These are phyloP conservation scores for Hedychridium roseum DNA, from an alignment of 2,888 invertebrate genomes.

Conservation along the genomic window DNA sequence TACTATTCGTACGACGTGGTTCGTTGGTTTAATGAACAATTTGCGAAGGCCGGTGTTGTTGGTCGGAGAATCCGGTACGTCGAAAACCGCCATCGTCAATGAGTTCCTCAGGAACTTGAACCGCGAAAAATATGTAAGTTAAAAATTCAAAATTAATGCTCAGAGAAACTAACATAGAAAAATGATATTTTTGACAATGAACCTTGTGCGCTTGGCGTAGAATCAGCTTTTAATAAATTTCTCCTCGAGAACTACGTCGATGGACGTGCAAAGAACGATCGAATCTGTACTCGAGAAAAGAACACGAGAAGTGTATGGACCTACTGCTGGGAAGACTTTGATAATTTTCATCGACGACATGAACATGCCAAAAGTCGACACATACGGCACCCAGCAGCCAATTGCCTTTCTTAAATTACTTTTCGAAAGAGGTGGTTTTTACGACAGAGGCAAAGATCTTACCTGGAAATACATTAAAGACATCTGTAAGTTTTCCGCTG, in stretches of 20 bases:
- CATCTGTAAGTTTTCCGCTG: conserved; percentile 65
- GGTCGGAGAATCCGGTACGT: conserved; percentile 91
- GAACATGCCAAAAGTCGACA: conserved; percentile 91
- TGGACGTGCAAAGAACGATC: conserved; percentile 88
- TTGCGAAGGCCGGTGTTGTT: conserved; percentile 82
- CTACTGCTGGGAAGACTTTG: conserved; percentile 88
- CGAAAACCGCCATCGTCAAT: conserved; percentile 88
- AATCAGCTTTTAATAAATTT: conserved; percentile 86
- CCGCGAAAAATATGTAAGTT: conserved; percentile 72
- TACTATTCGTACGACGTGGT: conserved; percentile 81
- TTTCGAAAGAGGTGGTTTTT: conserved; percentile 89
- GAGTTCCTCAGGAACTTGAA: conserved; percentile 81
- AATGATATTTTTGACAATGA: neutral
- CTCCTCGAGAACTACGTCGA: conserved; percentile 88
- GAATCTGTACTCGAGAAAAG: conserved; percentile 90
- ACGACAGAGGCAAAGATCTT: conserved; percentile 87
- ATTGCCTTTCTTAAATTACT: conserved; percentile 90
- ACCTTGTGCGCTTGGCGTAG: conserved; percentile 60
- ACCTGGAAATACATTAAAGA: conserved; percentile 90
- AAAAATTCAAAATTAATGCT: neutral
- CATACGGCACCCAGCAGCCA: conserved; percentile 93
- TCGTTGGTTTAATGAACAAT: conserved; percentile 79
- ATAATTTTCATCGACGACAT: conserved; percentile 93
- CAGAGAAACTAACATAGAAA: neutral
- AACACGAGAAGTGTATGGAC: conserved; percentile 89